Percentiles rank a stretch among this genome's conserved stretches.
phyloP scores from a whole-genome alignment of 2,888 invertebrate species.

The Parnassius orleans region DNA sequence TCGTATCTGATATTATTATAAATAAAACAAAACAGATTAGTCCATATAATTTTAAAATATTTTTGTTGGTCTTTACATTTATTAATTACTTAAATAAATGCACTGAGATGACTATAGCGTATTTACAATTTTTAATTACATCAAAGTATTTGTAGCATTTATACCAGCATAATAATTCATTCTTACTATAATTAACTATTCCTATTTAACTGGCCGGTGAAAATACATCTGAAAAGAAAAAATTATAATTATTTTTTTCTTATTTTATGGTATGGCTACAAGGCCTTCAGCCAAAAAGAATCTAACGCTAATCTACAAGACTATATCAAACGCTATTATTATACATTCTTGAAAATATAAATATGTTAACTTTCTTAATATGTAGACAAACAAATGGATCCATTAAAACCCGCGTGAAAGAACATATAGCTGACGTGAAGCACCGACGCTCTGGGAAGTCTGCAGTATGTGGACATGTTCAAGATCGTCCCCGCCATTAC shows the following conservation, averaged over 20 bases:
- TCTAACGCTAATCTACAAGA: too few relatives aligned
- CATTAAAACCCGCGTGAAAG: too few relatives aligned
- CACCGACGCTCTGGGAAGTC: too few relatives aligned
- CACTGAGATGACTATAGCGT: slow-evolving; percentile 10
- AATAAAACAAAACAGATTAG: background rate
- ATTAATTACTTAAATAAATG: slow-evolving; percentile 15
- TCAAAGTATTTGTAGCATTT: slow-evolving; percentile 6
- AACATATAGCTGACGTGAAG: too few relatives aligned
- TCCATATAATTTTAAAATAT: background rate
- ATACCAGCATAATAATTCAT: background rate
- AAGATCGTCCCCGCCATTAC: too few relatives aligned
- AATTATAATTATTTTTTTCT: background rate
- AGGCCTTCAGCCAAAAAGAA: too few relatives aligned
- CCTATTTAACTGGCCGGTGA: slow-evolving; percentile 37
- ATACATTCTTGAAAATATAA: too few relatives aligned
- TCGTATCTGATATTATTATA: background rate
- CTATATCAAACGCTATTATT: too few relatives aligned
- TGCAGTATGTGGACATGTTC: too few relatives aligned
- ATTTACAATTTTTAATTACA: slow-evolving; percentile 10
- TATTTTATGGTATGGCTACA: too few relatives aligned
- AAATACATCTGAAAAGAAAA: slow-evolving; percentile 43
- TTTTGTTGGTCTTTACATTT: background rate
- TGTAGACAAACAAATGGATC: too few relatives aligned
- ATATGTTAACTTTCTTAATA: too few relatives aligned
- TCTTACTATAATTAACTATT: background rate